Evolutionary conservation across 1,140 invertebrate species (phyloP).

Genomic region (Drosophila kepulauana): DNA sequence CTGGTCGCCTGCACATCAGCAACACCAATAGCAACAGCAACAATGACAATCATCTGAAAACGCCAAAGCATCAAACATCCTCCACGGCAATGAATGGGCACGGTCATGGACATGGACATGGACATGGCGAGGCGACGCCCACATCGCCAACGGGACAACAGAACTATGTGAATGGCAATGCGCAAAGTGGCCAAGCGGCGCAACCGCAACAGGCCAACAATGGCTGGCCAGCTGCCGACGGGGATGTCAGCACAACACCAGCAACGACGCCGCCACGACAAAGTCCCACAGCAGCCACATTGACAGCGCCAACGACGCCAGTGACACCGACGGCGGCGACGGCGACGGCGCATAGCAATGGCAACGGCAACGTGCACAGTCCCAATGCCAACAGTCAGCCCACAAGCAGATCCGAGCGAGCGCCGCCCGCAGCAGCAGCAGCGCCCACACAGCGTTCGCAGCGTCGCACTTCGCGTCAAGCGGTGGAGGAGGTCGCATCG

Average conservation of each 20-base stretch:
- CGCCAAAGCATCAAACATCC: slow-evolving; percentile 69
- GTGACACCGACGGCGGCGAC: slow-evolving; percentile 23
- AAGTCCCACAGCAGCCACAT: slow-evolving; percentile 36
- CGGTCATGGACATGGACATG: not conserved
- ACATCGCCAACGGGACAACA: slow-evolving; percentile 74
- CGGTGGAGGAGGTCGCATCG: slow-evolving; percentile 64
- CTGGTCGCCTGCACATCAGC: slow-evolving; percentile 58
- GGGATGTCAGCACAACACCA: slow-evolving; percentile 26
- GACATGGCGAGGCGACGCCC: slow-evolving; percentile 46
- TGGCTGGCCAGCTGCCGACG: slow-evolving; percentile 48
- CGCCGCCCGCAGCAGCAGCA: slow-evolving; percentile 43
- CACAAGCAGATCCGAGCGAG: slow-evolving; percentile 29
- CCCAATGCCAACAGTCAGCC: slow-evolving; percentile 75
- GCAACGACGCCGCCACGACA: slow-evolving; percentile 62
- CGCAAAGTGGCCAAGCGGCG: slow-evolving; percentile 60
- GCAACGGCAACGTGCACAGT: slow-evolving; percentile 72
- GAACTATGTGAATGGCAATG: slow-evolving; percentile 78
- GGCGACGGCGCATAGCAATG: slow-evolving; percentile 27
- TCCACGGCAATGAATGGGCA: slow-evolving; percentile 54
- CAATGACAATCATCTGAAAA: slow-evolving; percentile 76
- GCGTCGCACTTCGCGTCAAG: slow-evolving; percentile 65
- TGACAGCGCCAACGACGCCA: slow-evolving; percentile 53
- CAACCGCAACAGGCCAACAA: slow-evolving; percentile 71
- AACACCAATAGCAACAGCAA: slow-evolving; percentile 19
- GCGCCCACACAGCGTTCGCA: slow-evolving; percentile 71